phyloP scores from a whole-genome alignment of 2,797 vertebrate genomes.

The Phrynocephalus forsythii region DNA sequence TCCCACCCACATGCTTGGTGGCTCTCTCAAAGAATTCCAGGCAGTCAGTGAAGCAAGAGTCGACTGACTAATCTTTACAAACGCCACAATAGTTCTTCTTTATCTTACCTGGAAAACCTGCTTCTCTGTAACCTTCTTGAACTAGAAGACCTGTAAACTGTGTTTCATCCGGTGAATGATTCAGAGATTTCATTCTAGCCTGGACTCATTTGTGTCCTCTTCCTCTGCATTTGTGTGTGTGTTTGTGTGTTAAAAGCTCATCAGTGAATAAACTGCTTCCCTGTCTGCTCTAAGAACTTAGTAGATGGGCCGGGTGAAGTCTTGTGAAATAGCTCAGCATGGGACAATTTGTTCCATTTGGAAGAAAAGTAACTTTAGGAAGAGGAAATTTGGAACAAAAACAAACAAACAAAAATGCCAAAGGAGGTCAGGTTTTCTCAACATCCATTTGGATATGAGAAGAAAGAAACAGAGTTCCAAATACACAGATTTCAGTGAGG shows the following conservation, averaged over 20 bases:
- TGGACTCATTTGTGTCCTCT: neutral
- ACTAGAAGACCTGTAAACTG: neutral
- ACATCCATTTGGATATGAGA: too few relatives aligned
- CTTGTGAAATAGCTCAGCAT: neutral
- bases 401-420: neutral
- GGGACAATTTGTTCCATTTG: neutral
- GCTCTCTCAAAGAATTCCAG: slow-evolving; percentile 3
- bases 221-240: neutral
- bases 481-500: too few relatives aligned
- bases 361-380: neutral
- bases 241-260: too few relatives aligned
- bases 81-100: neutral
- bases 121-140: neutral
- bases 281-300: neutral
- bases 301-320: too few relatives aligned
- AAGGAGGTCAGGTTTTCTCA: too few relatives aligned
- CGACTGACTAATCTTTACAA: neutral
- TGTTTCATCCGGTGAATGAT: neutral
- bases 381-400: neutral
- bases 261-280: neutral
- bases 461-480: too few relatives aligned
- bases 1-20: neutral
- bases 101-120: slow-evolving; percentile 18
- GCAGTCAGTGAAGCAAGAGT: neutral
- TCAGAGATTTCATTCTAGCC: neutral